Base-by-base conservation (phyloP, 1,140 invertebrate species). In the Drosophila orosa region DNA sequence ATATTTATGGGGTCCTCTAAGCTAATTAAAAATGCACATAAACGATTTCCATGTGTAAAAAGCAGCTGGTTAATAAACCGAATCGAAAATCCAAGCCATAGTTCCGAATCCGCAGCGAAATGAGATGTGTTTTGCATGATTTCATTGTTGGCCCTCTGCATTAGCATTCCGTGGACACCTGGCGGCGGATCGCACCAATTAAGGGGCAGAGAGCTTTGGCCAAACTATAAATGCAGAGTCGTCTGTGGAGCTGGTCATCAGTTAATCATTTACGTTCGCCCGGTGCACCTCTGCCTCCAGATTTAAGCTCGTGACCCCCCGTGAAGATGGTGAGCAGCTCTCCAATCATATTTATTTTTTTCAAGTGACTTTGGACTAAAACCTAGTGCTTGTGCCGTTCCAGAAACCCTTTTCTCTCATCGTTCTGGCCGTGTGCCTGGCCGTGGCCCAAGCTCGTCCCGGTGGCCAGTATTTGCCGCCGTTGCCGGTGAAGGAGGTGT, bases 41-140 rank as follows among this genome's bases (percentile, higher is more conserved):
- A 52, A 42, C 50, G 13, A 52, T 52, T 27, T 50, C 31, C 19
- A 29, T 48, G 63, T 39, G 63, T 58, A 47, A 47, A 9, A 31
- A 3, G 19, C 24, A 12, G 39, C 24, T 15, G 40, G 24, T 71
- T 74, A 78, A 78, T 87, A 82, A 84, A 15, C 40, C 39, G 17
- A 40, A 35, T 15, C 35, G 3, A 27, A n/a, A n/a, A n/a, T n/a
- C n/a, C 35, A 37, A 37, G 15, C 5, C 31, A 31, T n/a, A n/a
- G n/a, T n/a, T n/a, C n/a, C 25, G 6, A 27, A 6, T 6, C 29
- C 47, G 12, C 48, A 1, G 29, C 40, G 47, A 74, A 77, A 77
- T 77, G 62, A 77, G 75, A 77, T 77, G 74, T 77, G 71, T 81
- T 74, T 79, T 87, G 79, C 84, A 89, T 56, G 84, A 81, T 83